Conservation (phyloP, 2,797 vertebrate species). For the Sebastes umbrosus region DNA sequence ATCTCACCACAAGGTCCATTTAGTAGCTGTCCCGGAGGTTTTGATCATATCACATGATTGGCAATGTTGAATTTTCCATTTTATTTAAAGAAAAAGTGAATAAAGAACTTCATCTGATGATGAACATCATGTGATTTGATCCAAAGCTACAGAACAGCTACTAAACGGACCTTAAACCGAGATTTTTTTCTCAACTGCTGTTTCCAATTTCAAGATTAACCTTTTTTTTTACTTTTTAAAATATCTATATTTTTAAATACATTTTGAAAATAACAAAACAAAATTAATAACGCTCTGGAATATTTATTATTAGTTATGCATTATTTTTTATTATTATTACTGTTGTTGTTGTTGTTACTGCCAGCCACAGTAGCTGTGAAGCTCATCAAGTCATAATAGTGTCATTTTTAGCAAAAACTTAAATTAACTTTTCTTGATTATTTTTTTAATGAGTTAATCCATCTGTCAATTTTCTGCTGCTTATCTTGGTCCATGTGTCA, state of each 20-base stretch:
- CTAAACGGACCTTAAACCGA: background rate
- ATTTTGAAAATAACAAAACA: background rate
- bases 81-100: background rate
- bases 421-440: background rate
- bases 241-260: background rate
- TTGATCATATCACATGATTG: background rate
- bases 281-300: background rate
- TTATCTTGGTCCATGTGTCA: background rate
- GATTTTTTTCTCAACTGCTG: background rate
- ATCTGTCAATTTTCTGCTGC: background rate
- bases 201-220: background rate
- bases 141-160: background rate
- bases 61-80: background rate
- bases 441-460: background rate
- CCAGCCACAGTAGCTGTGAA: background rate
- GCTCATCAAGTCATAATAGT: background rate
- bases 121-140: background rate
- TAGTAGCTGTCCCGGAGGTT: accelerated
- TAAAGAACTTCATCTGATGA: background rate
- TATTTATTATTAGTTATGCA: background rate
- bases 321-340: background rate
- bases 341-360: background rate
- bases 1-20: background rate
- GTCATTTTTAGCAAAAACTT: background rate
- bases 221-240: background rate